These are phyloP conservation scores for Bradypodion ventrale DNA, from an alignment of 2,797 vertebrate genomes.

Conservation along the genomic window DNA sequence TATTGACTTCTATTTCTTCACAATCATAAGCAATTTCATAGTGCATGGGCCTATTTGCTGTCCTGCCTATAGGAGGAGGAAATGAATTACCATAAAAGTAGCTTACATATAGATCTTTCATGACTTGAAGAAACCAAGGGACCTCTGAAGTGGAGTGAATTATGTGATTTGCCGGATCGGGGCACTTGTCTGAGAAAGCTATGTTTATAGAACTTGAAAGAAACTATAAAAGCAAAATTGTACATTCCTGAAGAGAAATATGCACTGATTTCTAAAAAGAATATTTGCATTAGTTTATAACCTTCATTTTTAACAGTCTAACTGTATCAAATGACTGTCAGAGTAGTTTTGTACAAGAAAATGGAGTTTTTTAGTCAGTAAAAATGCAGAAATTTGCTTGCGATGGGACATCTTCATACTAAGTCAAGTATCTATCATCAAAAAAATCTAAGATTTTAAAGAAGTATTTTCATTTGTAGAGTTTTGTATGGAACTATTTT, in stretches of 20 bases:
- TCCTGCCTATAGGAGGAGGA: constrained; percentile 44
- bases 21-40: constrained; percentile 41
- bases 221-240: constrained; percentile 39
- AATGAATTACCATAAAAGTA: constrained; percentile 36
- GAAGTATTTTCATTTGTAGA: background rate
- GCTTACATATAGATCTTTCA: constrained; percentile 38
- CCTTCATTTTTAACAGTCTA: constrained; percentile 24
- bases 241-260: constrained; percentile 16
- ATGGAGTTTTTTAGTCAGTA: constrained; percentile 18
- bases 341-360: constrained; percentile 20
- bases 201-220: constrained; percentile 33
- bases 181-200: constrained; percentile 16
- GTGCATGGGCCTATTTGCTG: constrained; percentile 55
- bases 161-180: constrained; percentile 15
- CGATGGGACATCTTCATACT: constrained; percentile 31
- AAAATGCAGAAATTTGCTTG: constrained; percentile 36
- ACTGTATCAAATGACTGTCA: constrained; percentile 17
- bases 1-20: constrained; percentile 47
- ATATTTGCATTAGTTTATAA: constrained; percentile 10
- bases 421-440: background rate
- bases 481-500: background rate
- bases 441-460: background rate
- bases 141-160: background rate
- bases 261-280: constrained; percentile 12
- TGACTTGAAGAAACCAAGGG: constrained; percentile 17